These are phyloP conservation scores for Champsocephalus esox DNA, from an alignment of 2,797 vertebrate species.

Conservation along the genomic window DNA sequence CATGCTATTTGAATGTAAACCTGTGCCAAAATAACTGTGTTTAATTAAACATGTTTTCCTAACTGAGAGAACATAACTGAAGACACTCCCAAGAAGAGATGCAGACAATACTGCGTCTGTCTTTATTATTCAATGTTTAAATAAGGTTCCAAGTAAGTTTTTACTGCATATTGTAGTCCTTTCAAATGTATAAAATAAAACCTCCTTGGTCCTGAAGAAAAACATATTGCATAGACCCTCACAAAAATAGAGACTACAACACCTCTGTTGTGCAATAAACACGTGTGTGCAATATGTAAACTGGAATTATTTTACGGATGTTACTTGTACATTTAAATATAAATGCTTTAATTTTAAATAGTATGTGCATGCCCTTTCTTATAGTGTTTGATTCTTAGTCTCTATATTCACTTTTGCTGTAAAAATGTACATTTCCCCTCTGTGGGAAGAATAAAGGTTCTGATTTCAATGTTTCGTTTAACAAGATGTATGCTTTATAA, in stretches of 20 bases:
- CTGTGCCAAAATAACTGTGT: neutral
- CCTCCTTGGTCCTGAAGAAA: neutral
- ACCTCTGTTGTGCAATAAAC: no score
- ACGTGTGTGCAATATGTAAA: no score
- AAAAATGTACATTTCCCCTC: no score
- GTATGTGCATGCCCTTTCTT: no score
- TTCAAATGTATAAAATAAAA: slow-evolving; percentile 3
- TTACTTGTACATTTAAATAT: no score
- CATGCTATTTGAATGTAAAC: neutral
- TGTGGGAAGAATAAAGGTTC: no score
- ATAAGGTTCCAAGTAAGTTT: neutral
- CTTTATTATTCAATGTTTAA: neutral
- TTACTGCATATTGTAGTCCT: neutral
- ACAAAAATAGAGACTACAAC: neutral
- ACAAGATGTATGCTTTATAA: neutral
- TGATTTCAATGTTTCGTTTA: no score
- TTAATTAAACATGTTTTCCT: slow-evolving; percentile 14
- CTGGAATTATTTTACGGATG: no score
- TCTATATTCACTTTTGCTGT: no score
- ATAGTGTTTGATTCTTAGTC: no score
- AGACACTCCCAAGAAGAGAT: neutral
- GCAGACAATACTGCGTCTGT: neutral
- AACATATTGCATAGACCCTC: neutral
- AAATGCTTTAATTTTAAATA: no score
- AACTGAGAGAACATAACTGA: neutral